phyloP scores from a whole-genome alignment of 2,113 vertebrate genomes.

The Caranx ignobilis region DNA sequence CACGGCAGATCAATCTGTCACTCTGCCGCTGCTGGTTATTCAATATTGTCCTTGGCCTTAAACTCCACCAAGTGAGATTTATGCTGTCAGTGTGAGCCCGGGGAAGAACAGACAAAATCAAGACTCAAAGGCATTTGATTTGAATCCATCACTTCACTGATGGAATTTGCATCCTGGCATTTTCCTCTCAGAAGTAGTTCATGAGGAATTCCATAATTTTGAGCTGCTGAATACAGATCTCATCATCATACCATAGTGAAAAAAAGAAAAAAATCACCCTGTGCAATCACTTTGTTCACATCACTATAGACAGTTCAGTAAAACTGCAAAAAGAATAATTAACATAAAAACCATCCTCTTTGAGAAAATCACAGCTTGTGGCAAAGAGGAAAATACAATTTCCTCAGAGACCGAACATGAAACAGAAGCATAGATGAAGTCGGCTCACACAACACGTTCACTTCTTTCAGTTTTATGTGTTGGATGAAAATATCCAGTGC shows the following conservation, averaged over 20 bases:
- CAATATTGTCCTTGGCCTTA: constrained; percentile 79
- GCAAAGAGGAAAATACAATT: constrained; percentile 38
- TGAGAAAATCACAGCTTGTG: constrained; percentile 29
- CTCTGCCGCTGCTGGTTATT: constrained; percentile 64
- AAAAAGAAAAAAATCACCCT: constrained; percentile 20
- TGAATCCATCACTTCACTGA: constrained; percentile 41
- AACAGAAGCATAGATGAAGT: constrained; percentile 36
- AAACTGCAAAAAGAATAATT: constrained; percentile 48
- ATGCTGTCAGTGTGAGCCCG: constrained; percentile 45
- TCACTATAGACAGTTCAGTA: constrained; percentile 22
- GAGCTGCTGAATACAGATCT: constrained; percentile 34
- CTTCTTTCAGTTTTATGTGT: constrained; percentile 13
- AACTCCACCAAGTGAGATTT: constrained; percentile 71
- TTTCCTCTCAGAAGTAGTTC: constrained; percentile 22
- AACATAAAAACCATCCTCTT: constrained; percentile 33
- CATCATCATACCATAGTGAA: not conserved
- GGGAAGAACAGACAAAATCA: constrained; percentile 47
- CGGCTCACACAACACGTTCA: constrained; percentile 12
- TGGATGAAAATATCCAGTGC: not conserved
- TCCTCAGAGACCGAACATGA: constrained; percentile 42
- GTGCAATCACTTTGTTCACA: constrained; percentile 39
- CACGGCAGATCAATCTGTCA: constrained; percentile 77
- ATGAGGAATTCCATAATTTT: constrained; percentile 31
- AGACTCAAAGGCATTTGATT: constrained; percentile 54
- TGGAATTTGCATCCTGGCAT: constrained; percentile 30